Evolutionary conservation across 2,113 vertebrate genomes (phyloP).

Genomic region (Laterallus jamaicensis): DNA sequence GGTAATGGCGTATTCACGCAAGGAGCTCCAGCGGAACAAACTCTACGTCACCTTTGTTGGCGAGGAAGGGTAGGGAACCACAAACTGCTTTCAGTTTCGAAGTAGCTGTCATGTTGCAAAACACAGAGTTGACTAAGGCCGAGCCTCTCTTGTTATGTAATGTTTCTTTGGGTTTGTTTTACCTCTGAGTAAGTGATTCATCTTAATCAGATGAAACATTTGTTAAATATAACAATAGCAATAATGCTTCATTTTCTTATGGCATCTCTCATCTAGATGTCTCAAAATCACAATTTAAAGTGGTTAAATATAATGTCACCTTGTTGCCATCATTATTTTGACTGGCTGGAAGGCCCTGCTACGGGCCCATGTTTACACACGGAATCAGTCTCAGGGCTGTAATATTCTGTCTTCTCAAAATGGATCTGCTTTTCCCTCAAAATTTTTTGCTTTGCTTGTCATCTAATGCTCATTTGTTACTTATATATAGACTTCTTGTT

Average conservation of each 20-base stretch:
- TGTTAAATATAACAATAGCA: neutral
- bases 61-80: slow-evolving; percentile 89
- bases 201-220: neutral
- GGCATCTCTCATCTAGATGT: neutral
- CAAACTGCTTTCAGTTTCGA: neutral
- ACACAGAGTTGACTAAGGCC: neutral
- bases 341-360: neutral
- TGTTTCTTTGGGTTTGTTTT: neutral
- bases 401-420: neutral
- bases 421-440: neutral
- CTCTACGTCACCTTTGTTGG: slow-evolving; percentile 96
- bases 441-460: neutral
- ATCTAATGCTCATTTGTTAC: slow-evolving; percentile 1
- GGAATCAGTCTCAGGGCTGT: neutral
- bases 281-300: neutral
- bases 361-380: neutral
- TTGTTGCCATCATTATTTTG: neutral
- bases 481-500: neutral
- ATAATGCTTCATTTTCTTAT: neutral
- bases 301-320: neutral
- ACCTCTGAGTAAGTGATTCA: neutral
- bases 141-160: neutral
- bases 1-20: slow-evolving; percentile 97
- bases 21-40: slow-evolving; percentile 98
- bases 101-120: neutral